These are phyloP conservation scores for Gymnogyps californianus DNA, from an alignment of 2,113 vertebrate genomes.

Conservation along the genomic window DNA sequence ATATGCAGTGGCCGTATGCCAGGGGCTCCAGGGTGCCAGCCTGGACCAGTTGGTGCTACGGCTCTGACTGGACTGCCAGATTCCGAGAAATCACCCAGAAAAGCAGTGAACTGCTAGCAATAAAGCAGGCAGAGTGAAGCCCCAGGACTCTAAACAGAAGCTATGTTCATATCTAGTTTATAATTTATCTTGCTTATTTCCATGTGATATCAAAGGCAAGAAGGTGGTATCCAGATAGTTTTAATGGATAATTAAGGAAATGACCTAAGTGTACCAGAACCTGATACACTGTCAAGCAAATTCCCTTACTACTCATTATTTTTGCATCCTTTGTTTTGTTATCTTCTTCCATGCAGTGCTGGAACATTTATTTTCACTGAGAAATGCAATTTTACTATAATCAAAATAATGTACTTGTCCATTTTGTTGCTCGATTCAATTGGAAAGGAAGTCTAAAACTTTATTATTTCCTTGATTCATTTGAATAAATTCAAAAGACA, in stretches of 20 bases:
- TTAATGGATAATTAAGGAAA: neutral
- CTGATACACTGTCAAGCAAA: neutral
- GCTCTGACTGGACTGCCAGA: neutral
- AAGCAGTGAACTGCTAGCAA: neutral
- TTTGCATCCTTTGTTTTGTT: neutral
- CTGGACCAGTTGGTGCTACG: neutral
- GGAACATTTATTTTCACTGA: neutral
- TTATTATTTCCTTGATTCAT: neutral
- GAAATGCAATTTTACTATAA: neutral
- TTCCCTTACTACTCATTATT: neutral
- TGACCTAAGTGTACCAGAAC: neutral
- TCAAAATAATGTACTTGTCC: neutral
- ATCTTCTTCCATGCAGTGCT: neutral
- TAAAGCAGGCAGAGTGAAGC: neutral
- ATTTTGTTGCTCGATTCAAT: neutral
- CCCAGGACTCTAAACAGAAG: neutral
- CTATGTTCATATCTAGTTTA: neutral
- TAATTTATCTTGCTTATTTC: neutral
- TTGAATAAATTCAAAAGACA: neutral
- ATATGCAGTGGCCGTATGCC: neutral
- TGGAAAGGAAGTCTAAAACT: neutral
- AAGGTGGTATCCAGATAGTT: neutral
- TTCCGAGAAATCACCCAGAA: neutral
- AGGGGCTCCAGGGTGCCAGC: neutral
- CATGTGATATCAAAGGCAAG: neutral